Evolutionary conservation across 2,888 invertebrate species (phyloP).

Genomic region (Ptychoptera contaminata): DNA sequence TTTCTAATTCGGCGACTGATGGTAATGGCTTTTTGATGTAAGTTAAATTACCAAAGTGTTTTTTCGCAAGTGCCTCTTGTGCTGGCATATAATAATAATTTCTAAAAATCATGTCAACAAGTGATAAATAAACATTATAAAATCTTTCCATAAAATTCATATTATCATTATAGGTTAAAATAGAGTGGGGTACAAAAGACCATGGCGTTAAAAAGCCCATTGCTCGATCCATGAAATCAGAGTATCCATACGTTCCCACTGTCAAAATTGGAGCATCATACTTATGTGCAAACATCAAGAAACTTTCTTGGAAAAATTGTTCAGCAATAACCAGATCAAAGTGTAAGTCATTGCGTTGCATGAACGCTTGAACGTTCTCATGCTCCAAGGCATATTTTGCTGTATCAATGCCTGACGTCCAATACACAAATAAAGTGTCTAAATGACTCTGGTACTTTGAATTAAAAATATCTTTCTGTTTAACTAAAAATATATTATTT

Average conservation of each 20-base stretch:
- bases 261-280: conserved; percentile 30
- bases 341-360: conserved; percentile 24
- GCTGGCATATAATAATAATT: conserved; percentile 25
- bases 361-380: conserved; percentile 19
- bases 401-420: conserved; percentile 21
- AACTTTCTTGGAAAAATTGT: conserved; percentile 32
- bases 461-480: conserved; percentile 22
- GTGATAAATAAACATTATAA: conserved; percentile 25
- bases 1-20: conserved; percentile 30
- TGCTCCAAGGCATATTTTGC: conserved; percentile 24
- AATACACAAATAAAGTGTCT: conserved; percentile 24
- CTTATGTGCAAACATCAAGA: conserved; percentile 29
- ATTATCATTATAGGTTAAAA: conserved; percentile 23
- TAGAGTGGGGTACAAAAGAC: conserved; percentile 24
- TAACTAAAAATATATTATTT: conserved; percentile 15
- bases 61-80: conserved; percentile 23
- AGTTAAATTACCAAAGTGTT: conserved; percentile 17
- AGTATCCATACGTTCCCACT: conserved; percentile 27
- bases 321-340: conserved; percentile 30
- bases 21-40: conserved; percentile 22
- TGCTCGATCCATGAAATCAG: conserved; percentile 28
- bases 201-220: conserved; percentile 28
- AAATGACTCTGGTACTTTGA: conserved; percentile 26
- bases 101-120: conserved; percentile 22
- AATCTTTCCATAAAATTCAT: conserved; percentile 29